Evolutionary conservation across 2,888 invertebrate genomes (phyloP).

Genomic region (Hyles lineata): DNA sequence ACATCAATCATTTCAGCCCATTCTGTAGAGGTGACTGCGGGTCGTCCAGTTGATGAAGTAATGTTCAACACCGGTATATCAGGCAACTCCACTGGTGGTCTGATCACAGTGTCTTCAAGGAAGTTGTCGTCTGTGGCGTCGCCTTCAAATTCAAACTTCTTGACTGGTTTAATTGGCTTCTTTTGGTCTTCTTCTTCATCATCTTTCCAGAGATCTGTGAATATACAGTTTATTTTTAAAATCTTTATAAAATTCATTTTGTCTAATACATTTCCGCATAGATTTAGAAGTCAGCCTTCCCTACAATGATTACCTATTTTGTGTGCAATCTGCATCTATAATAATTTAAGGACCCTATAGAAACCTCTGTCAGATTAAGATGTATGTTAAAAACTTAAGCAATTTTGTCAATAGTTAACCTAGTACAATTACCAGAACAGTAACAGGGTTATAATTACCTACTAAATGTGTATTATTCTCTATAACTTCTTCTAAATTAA

Average conservation of each 20-base stretch:
- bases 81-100: conserved; percentile 70
- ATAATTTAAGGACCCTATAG: no score
- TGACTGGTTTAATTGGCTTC: conserved; percentile 45
- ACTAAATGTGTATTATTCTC: conserved; percentile 85
- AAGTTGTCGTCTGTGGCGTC: conserved; percentile 67
- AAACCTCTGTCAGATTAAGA: no score
- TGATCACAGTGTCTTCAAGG: conserved; percentile 69
- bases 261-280: no score
- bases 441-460: conserved; percentile 60
- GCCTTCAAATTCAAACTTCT: conserved; percentile 49
- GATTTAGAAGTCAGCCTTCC: no score
- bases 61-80: conserved; percentile 88
- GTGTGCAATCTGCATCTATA: no score
- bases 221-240: conserved; percentile 8
- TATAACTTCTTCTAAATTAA: conserved; percentile 86
- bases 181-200: conserved; percentile 60
- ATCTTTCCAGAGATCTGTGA: conserved; percentile 76
- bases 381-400: no score
- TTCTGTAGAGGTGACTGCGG: conserved; percentile 85
- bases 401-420: no score
- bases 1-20: conserved; percentile 96
- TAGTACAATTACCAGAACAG: no score
- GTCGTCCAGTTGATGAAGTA: conserved; percentile 77
- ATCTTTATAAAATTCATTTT: neutral
- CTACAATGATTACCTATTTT: no score